Conservation (phyloP, 2,888 invertebrate species). For the Melanophora roralis region DNA sequence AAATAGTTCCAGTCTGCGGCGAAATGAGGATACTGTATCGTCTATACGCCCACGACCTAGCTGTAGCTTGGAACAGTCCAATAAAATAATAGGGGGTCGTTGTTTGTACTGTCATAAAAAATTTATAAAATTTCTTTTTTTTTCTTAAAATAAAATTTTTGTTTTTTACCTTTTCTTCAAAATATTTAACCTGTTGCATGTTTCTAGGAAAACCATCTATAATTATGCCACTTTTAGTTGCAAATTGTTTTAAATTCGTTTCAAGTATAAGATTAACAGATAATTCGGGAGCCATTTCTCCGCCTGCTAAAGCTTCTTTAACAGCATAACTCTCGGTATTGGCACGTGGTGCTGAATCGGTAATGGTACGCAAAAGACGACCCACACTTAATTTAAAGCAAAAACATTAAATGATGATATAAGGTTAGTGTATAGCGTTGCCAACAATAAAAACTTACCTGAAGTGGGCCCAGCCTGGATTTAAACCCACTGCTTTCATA, state of each 20-base stretch:
- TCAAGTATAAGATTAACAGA: conserved; percentile 87
- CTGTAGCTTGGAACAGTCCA: conserved; percentile 95
- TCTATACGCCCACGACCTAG: conserved; percentile 89
- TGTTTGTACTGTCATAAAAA: conserved; percentile 82
- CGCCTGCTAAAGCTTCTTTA: conserved; percentile 84
- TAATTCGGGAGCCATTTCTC: conserved; percentile 89
- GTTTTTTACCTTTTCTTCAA: conserved; percentile 88
- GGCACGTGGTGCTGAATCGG: conserved; percentile 82
- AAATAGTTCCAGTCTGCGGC: conserved; percentile 89
- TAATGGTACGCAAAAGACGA: conserved; percentile 85
- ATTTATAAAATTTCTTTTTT: not conserved
- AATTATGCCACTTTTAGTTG: conserved; percentile 86
- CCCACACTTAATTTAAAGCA: conserved; percentile 81
- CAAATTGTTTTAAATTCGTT: conserved; percentile 81
- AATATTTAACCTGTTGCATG: conserved; percentile 89
- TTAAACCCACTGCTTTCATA: conserved; percentile 82
- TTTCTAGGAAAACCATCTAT: conserved; percentile 97
- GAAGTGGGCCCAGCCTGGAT: conserved; percentile 86
- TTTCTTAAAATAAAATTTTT: conserved; percentile 78
- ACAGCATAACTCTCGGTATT: conserved; percentile 83
- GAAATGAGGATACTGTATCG: conserved; percentile 91
- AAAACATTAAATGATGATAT: not conserved
- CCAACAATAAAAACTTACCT: conserved; percentile 76
- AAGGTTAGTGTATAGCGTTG: too few relatives aligned
- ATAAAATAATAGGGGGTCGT: conserved; percentile 87